phyloP scores from a whole-genome alignment of 2,888 invertebrate species.

The Drosophila nr. fundita region DNA sequence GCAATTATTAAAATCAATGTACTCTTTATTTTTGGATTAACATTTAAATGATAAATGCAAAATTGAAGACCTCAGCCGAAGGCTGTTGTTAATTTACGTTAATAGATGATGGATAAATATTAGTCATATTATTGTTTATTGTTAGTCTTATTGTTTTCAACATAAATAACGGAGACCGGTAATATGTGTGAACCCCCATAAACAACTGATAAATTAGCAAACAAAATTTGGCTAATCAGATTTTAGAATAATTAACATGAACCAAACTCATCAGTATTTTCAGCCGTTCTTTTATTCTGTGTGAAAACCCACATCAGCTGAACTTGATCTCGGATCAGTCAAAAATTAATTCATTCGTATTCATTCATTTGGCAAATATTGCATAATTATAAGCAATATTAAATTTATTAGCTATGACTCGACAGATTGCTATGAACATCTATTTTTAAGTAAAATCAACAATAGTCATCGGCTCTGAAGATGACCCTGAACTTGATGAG shows the following conservation, averaged over 20 bases:
- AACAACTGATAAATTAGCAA: constrained; percentile 8
- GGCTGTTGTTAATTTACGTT: constrained; percentile 5
- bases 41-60: constrained; percentile 2
- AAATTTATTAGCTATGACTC: constrained; percentile 37
- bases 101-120: neutral
- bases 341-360: constrained; percentile 21
- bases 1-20: constrained; percentile 14
- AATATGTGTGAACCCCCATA: constrained; percentile 27
- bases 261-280: constrained; percentile 14
- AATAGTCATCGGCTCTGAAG: constrained; percentile 10
- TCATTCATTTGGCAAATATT: constrained; percentile 27
- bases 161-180: constrained; percentile 7
- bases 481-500: constrained; percentile 16
- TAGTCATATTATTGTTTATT: constrained; percentile 11
- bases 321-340: constrained; percentile 57
- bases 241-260: constrained; percentile 18
- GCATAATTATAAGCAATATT: constrained; percentile 46
- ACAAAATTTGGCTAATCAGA: constrained; percentile 7
- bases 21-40: neutral
- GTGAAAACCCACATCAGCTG: constrained; percentile 17
- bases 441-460: neutral
- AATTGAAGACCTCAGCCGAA: neutral
- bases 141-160: neutral
- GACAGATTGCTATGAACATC: constrained; percentile 15
- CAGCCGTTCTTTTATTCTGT: constrained; percentile 6